Evolutionary conservation across 30 jellyfish, hydroid and myxozoan species (phyloP).

Genomic region (Turritopsis dohrnii): DNA sequence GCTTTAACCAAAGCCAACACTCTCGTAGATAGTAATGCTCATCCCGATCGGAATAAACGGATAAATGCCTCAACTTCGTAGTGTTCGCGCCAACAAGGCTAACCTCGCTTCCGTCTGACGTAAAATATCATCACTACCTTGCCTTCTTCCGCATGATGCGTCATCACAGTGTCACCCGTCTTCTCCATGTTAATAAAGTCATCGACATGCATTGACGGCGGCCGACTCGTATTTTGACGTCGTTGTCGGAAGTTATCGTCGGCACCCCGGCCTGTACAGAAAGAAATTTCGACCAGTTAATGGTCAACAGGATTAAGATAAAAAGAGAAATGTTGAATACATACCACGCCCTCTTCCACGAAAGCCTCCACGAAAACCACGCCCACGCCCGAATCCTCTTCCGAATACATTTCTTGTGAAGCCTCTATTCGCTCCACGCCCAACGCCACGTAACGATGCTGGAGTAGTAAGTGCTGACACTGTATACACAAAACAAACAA

Average conservation of each 20-base stretch:
- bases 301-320: too few relatives aligned
- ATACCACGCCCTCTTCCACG: constrained; percentile 36
- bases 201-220: constrained; percentile 99
- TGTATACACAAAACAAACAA: not conserved
- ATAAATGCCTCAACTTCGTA: too few relatives aligned
- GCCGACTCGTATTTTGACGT: constrained; percentile 94
- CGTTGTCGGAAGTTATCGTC: constrained; percentile 76
- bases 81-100: too few relatives aligned
- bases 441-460: not conserved
- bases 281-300: not conserved
- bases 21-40: too few relatives aligned
- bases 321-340: not conserved
- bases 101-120: too few relatives aligned
- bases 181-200: constrained; percentile 88
- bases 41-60: too few relatives aligned
- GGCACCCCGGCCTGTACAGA: constrained; percentile 63
- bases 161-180: constrained; percentile 52
- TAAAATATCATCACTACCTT: too few relatives aligned
- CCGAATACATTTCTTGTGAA: constrained; percentile 5
- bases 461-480: constrained; percentile 11
- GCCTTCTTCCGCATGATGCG: constrained; percentile 21
- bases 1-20: too few relatives aligned
- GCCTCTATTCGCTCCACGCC: constrained; percentile 22
- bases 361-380: constrained; percentile 37
- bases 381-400: constrained; percentile 23